Evolutionary conservation across 2,797 vertebrate genomes (phyloP), one percentile per base, ranked within the genome.

Genomic region (Neostethus bicornis): DNA sequence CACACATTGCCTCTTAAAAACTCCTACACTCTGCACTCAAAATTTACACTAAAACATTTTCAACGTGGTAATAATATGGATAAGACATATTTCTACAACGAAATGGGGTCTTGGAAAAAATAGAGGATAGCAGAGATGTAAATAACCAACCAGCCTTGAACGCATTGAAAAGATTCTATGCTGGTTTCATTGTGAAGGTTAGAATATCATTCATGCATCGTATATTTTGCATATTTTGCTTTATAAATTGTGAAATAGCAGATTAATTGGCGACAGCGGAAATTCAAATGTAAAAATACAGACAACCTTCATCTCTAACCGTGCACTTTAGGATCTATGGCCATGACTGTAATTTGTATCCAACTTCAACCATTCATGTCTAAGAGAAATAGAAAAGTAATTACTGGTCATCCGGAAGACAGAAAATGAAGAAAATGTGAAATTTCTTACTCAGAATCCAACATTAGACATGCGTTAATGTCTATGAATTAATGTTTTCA

Each of bases 1-100:
- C 54, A 23, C 38, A 58, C 57, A 20, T 7, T 42, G 26, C 24
- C 39, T 57, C 49, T 63, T 28, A 48, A 32, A 21, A 4, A 47
- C 12, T n/a, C 39, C 51, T 45, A 31, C 31, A 38, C n/a, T 12
- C 35, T 42, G 10, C 24, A 13, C 45, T 29, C 3, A 28, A 14
- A 14, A 23, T 47, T 21, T 28, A 42, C 23, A 43, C 20, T 19
- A 7, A 14, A 16, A 26, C 37, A 26, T 4, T 45, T 39, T 21
- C 5, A n/a, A 14, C 49, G 43, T 17, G 17, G 1, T 0, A 19
- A 35, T 21, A 46, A 19, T 12, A 31, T 31, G 29, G 29, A 16
- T 2, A 37, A 25, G 8, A 21, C 19, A 5, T 8, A 29, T 29
- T 26, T 21, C 26, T 46, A 17, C 5, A 12, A 25, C 19, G 16